Percentiles rank a stretch among this genome's conserved stretches.
Conservation (phyloP, 2,113 vertebrate genomes). For the Pipra filicauda region DNA sequence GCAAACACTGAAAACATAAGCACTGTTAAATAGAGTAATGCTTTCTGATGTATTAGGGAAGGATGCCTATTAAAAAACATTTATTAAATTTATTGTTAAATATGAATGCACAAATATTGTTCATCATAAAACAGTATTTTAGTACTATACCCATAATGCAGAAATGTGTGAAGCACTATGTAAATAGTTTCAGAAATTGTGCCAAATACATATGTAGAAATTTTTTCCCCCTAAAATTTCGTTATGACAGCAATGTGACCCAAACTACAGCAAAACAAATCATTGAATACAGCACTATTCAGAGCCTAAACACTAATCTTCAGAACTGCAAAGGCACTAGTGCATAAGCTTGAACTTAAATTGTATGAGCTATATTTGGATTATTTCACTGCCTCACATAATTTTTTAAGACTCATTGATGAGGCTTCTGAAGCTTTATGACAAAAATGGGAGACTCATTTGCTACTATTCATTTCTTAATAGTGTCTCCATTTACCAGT, state of each 20-base stretch:
- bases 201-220: neutral
- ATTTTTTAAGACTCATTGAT: neutral
- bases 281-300: neutral
- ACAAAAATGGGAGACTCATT: neutral
- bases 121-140: neutral
- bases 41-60: neutral
- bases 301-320: neutral
- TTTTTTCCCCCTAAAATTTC: neutral
- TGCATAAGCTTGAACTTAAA: neutral
- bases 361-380: neutral
- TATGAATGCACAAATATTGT: neutral
- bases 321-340: neutral
- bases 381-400: neutral
- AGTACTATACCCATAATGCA: neutral
- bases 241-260: neutral
- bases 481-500: neutral
- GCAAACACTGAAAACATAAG: constrained; percentile 86
- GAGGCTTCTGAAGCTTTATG: neutral
- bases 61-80: neutral
- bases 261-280: neutral
- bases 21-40: constrained; percentile 14
- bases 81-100: neutral
- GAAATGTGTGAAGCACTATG: neutral
- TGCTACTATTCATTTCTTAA: neutral
- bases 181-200: neutral